phyloP scores from a whole-genome alignment of 2,113 vertebrate species.

The Dasyprocta punctata region DNA sequence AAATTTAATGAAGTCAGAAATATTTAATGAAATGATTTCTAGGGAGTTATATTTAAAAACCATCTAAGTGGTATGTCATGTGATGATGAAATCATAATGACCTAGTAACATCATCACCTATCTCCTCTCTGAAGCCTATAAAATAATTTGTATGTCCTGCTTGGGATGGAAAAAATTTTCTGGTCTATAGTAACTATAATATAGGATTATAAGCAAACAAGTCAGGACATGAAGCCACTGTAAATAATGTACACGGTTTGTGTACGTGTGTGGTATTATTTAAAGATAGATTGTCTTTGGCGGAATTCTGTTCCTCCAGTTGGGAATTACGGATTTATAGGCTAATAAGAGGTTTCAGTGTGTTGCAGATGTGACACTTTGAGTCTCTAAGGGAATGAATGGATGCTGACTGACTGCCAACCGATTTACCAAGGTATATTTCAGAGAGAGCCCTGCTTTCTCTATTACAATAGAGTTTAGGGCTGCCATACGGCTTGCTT shows the following conservation, averaged over 20 bases:
- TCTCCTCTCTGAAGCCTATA: conserved; percentile 55
- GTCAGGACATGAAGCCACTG: conserved; percentile 72
- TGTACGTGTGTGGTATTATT: conserved; percentile 78
- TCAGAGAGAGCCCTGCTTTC: conserved; percentile 84
- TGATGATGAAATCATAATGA: conserved; percentile 55
- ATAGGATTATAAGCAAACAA: conserved; percentile 47
- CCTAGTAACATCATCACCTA: background rate
- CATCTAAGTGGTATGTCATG: background rate
- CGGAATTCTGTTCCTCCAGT: conserved; percentile 82
- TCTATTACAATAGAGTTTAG: conserved; percentile 80
- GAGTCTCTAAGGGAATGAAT: conserved; percentile 82
- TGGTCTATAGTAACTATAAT: conserved; percentile 53
- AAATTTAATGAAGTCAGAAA: conserved; percentile 52
- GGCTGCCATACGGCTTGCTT: conserved; percentile 70
- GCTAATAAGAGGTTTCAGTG: conserved; percentile 86
- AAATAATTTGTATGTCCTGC: conserved; percentile 53
- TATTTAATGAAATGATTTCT: conserved; percentile 56
- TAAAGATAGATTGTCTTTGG: conserved; percentile 84
- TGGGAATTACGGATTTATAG: conserved; percentile 84
- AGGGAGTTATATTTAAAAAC: conserved; percentile 63
- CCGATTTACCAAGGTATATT: conserved; percentile 83
- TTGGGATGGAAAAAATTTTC: conserved; percentile 39
- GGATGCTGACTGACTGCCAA: conserved; percentile 83
- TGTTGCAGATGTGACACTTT: conserved; percentile 86
- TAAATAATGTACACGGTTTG: conserved; percentile 82